Conservation (phyloP, 2,113 vertebrate species). For the Periophthalmus modestus region DNA sequence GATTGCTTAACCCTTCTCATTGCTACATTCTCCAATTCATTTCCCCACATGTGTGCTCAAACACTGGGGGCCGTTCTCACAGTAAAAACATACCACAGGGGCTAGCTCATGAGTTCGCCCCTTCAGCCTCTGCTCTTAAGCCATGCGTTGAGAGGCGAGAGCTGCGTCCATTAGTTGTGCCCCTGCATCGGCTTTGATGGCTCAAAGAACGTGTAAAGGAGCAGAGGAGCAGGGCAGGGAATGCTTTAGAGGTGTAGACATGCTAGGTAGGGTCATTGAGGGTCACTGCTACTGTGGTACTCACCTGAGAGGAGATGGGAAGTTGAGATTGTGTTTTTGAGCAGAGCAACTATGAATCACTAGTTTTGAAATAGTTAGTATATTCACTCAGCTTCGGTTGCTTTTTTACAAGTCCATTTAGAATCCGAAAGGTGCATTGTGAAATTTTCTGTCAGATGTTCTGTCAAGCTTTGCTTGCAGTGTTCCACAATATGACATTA, state of each 20-base stretch:
- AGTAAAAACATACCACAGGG: constrained; percentile 52
- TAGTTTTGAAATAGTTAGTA: not conserved
- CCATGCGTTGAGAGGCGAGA: constrained; percentile 31
- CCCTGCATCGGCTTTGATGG: constrained; percentile 48
- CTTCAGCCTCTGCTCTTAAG: constrained; percentile 42
- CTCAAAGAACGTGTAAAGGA: constrained; percentile 54
- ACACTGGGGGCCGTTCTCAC: constrained; percentile 23
- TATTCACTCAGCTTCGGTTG: not conserved
- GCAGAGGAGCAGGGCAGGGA: constrained; percentile 27
- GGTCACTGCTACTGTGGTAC: not conserved
- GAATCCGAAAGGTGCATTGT: too few species aligned
- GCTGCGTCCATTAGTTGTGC: constrained; percentile 56
- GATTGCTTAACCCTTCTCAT: not conserved
- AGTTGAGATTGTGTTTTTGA: not conserved
- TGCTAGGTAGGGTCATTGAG: not conserved
- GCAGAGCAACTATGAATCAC: not conserved
- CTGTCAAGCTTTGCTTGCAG: too few species aligned
- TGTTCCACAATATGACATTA: too few species aligned
- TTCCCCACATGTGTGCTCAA: not conserved
- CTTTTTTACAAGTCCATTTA: too few species aligned
- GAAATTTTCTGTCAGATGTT: too few species aligned
- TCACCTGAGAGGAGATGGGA: not conserved
- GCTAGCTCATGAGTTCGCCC: constrained; percentile 44
- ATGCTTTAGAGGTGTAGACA: constrained; percentile 15
- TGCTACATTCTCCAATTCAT: not conserved